Evolutionary conservation across 2,113 vertebrate species (phyloP), one percentile per base, ranked within the genome.

Genomic region (Sakesphorus luctuosus): DNA sequence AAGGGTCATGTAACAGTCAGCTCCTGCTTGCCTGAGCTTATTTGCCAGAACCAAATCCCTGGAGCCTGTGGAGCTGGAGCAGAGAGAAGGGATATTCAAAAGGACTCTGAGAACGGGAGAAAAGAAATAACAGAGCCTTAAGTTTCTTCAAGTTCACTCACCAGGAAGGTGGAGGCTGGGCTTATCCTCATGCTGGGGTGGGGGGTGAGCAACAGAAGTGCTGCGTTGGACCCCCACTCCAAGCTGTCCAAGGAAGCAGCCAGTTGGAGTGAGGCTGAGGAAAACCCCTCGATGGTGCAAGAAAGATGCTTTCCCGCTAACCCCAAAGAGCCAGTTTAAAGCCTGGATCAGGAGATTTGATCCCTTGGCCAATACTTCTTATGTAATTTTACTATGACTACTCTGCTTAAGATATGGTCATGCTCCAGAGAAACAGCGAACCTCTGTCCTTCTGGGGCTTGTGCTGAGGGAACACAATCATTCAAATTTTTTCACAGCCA

Each of bases 1-100:
- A 92, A 96, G 90, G 96, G 96, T 97, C 96, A 97, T 92, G 85
- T 94, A 96, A 95, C 95, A 96, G 96, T 96, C 97, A 97, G 96
- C 95, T 96, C 94, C 92, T 40, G 73, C 93, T 93, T 79, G 90
- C 94, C 84, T 93, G 86, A 84, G 96, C 84, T 84, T 72, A 65
- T 96, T 84, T 96, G 93, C 86, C 82, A 91, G 89, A 87, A 67
- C 90, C 96, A 96, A 96, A 94, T 93, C 96, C 93, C 96, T 89
- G 73, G 92, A 94, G 93, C 76, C 85, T 63, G 49, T 1, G 9
- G 86, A 95, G 90, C 68, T 93, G 79, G 93, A 88, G 83, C 92
- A 68, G 72, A 83, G 77, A 76, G 89, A 90, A 49, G 82, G 61
- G 86, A 92, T 75, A 89, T 86, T 94, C 69, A 81, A 50, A 90